These are phyloP conservation scores for Clistopyga incitator DNA, from an alignment of 2,888 invertebrate species.

Conservation along the genomic window DNA sequence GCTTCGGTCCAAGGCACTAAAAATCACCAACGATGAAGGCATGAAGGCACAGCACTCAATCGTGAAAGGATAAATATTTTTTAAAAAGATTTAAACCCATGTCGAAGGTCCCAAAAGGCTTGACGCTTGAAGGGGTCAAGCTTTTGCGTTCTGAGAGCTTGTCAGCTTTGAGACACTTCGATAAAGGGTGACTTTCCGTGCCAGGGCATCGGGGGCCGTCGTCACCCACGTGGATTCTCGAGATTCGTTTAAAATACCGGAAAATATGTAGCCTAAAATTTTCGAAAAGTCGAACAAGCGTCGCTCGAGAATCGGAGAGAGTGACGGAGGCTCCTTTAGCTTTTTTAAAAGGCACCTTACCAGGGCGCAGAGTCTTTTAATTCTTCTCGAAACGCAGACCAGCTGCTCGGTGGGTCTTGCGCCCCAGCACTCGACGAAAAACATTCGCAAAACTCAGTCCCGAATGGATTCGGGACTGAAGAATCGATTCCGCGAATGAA, in stretches of 20 bases:
- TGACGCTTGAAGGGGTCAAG: background rate
- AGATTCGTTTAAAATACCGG: constrained; percentile 43
- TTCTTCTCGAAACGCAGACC: constrained; percentile 79
- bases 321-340: constrained; percentile 32
- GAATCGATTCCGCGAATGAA: constrained; percentile 32
- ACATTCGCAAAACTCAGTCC: constrained; percentile 40
- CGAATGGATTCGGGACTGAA: constrained; percentile 39
- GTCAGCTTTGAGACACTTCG: constrained; percentile 38
- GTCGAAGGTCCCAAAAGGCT: background rate
- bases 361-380: constrained; percentile 57
- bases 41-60: constrained; percentile 21
- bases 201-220: constrained; percentile 27
- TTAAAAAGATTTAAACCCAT: constrained; percentile 12
- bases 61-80: constrained; percentile 12
- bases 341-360: constrained; percentile 34
- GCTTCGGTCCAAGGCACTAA: constrained; percentile 54
- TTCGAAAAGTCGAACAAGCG: constrained; percentile 30
- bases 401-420: constrained; percentile 82
- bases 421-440: constrained; percentile 64
- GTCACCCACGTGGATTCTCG: constrained; percentile 52
- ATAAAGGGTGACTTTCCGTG: constrained; percentile 24
- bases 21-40: constrained; percentile 34
- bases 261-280: constrained; percentile 4
- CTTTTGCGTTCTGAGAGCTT: background rate
- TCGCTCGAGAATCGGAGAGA: constrained; percentile 50